Percentiles rank a stretch among this genome's conserved stretches.
Conservation (phyloP, 2,113 vertebrate genomes). For the Montifringilla adamsi region DNA sequence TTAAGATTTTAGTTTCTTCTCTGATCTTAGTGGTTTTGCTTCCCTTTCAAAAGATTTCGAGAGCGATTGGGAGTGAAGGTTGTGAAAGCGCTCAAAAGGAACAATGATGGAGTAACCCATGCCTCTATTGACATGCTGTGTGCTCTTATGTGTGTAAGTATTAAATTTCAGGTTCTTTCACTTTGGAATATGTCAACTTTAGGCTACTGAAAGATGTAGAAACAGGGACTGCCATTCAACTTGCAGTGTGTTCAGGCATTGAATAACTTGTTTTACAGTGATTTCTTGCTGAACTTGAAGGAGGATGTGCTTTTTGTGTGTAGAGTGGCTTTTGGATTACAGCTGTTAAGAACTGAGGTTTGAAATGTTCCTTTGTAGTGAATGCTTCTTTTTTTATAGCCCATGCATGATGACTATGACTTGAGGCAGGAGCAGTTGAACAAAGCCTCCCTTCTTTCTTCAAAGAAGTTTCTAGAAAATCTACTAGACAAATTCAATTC, state of each 20-base stretch:
- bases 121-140: conserved; percentile 98
- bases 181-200: neutral
- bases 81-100: conserved; percentile 96
- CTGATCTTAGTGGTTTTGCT: neutral
- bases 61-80: conserved; percentile 96
- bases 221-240: neutral
- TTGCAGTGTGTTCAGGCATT: neutral
- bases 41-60: conserved; percentile 83
- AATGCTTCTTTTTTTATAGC: conserved; percentile 72
- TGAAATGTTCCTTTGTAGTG: neutral
- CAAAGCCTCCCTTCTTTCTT: conserved; percentile 97
- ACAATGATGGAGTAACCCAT: conserved; percentile 92
- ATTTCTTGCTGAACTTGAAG: neutral
- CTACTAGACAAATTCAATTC: conserved; percentile 97
- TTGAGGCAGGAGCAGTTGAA: conserved; percentile 97
- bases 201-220: neutral
- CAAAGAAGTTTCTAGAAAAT: conserved; percentile 98
- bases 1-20: neutral
- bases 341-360: neutral
- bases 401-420: conserved; percentile 99
- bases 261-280: neutral
- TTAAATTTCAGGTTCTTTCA: neutral
- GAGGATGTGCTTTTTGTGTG: neutral
- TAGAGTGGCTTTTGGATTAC: neutral
- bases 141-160: conserved; percentile 99